These are phyloP conservation scores for Astreopora myriophthalma DNA, from an alignment of 64 coral and sea anemone species.

Conservation along the genomic window DNA sequence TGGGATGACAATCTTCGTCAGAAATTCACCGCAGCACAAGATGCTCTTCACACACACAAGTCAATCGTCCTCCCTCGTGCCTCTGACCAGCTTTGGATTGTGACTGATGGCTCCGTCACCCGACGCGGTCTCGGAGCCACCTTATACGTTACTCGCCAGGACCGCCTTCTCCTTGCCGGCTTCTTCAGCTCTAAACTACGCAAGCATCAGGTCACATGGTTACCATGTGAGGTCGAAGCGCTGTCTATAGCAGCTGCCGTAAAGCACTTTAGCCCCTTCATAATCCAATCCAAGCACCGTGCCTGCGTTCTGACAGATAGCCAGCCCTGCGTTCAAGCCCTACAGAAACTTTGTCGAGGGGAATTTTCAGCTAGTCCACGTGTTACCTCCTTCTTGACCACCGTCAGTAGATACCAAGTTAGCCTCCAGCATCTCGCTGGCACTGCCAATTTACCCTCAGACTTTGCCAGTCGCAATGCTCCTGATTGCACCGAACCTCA, in stretches of 20 bases:
- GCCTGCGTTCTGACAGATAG: conserved; percentile 50
- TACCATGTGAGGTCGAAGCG: no score
- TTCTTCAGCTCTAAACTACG: no score
- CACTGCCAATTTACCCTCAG: no score
- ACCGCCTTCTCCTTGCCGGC: conserved; percentile 7
- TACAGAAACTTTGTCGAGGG: no score
- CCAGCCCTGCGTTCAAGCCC: neutral
- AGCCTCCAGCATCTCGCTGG: conserved; percentile 11
- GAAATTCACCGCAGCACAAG: neutral
- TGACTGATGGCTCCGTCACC: no score
- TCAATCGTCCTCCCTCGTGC: neutral
- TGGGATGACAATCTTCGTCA: neutral
- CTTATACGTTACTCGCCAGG: neutral
- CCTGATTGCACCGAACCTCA: neutral
- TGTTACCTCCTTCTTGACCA: conserved; percentile 17
- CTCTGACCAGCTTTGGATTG: conserved; percentile 46
- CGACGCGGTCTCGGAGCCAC: no score
- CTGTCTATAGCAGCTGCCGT: neutral
- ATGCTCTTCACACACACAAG: neutral
- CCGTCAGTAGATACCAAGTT: conserved; percentile 31
- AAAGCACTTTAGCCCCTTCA: conserved; percentile 56
- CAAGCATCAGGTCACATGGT: no score
- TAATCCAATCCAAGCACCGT: conserved; percentile 32
- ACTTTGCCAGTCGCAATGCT: neutral
- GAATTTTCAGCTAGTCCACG: conserved; percentile 3